phyloP scores from a whole-genome alignment of 2,113 vertebrate species.

The Crotalus horridus region DNA sequence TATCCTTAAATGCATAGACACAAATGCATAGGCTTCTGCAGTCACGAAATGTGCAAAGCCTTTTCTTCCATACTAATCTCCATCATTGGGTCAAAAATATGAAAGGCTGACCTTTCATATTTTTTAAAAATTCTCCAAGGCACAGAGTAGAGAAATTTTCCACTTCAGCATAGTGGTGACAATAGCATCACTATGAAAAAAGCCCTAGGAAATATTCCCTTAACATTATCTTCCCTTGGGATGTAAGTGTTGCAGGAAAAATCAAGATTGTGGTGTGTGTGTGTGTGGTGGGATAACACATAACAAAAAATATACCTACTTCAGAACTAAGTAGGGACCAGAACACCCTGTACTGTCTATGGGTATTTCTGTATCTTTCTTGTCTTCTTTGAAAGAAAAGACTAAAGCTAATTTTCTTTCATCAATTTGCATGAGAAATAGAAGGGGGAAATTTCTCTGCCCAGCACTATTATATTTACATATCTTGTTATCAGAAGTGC shows the following conservation, averaged over 20 bases:
- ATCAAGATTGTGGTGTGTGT: no score
- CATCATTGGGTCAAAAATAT: background rate
- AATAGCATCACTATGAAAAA: background rate
- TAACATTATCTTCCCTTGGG: background rate
- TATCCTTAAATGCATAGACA: background rate
- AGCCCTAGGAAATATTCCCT: background rate
- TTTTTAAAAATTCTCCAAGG: background rate
- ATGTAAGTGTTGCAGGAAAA: background rate
- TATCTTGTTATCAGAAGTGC: background rate
- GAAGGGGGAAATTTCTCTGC: background rate
- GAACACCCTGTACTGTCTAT: background rate
- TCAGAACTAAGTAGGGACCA: background rate
- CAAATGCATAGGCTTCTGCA: background rate
- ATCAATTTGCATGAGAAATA: background rate
- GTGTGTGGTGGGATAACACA: background rate
- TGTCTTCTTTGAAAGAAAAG: background rate
- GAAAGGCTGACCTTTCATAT: background rate
- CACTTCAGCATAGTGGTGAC: background rate
- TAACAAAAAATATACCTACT: background rate
- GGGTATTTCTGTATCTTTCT: background rate
- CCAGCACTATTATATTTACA: background rate
- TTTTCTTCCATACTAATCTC: background rate
- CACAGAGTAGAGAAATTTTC: background rate
- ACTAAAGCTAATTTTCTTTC: background rate
- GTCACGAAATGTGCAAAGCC: background rate